phyloP scores from a whole-genome alignment of 2,797 vertebrate species.

The Natrix natrix region DNA sequence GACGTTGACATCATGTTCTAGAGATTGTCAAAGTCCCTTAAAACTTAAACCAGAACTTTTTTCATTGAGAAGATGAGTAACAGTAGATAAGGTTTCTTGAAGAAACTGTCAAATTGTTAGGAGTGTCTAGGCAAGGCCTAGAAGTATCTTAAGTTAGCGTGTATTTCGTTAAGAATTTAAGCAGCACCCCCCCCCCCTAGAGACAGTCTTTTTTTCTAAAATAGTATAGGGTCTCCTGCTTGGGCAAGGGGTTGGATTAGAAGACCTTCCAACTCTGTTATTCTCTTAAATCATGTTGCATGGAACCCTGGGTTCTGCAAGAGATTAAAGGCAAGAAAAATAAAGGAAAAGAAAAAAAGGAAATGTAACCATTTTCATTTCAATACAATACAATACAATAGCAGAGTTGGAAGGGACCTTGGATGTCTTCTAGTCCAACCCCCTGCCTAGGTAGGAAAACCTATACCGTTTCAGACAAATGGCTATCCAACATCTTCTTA shows the following conservation, averaged over 20 bases:
- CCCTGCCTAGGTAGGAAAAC: no score
- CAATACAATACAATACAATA: no score
- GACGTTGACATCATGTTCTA: background rate
- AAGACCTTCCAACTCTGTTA: background rate
- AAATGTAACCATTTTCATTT: background rate
- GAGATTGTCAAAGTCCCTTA: background rate
- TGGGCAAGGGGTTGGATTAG: background rate
- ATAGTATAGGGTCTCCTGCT: no score
- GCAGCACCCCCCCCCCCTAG: background rate
- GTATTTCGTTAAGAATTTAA: background rate
- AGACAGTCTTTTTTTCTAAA: background rate
- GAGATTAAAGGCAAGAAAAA: background rate
- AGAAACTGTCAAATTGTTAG: background rate
- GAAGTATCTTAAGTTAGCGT: background rate
- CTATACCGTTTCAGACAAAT: no score
- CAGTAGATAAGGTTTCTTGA: background rate
- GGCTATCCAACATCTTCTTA: no score
- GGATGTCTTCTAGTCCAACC: no score
- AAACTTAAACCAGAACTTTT: background rate
- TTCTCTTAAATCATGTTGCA: background rate
- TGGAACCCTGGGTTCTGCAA: background rate
- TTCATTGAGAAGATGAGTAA: background rate
- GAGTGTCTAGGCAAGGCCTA: background rate
- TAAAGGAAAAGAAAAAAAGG: background rate
- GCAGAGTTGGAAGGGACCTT: no score